Evolutionary conservation across 2,797 vertebrate species (phyloP), one percentile per base, ranked within the genome.

Genomic region (Argentina silus): DNA sequence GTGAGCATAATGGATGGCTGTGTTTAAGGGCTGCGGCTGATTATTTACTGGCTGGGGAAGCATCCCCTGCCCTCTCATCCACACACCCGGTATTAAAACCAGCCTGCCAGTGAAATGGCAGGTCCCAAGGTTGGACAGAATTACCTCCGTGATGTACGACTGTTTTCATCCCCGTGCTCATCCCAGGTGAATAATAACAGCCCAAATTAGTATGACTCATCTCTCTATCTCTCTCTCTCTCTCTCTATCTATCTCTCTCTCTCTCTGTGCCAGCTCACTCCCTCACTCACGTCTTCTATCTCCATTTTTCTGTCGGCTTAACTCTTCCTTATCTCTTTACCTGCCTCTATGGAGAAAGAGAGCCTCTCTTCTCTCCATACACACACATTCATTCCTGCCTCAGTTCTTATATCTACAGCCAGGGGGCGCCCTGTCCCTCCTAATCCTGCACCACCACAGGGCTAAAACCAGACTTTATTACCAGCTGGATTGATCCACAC

Each of bases 191-290:
- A 87, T 83, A 84, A 90, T 89, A 89, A 87, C 82, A 74, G 81
- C 71, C 72, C 78, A 82, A 90, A 91, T 90, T 86, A 90, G 81
- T 82, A 85, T 88, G 85, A 92, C 73, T 90, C 83, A 89, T 90
- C 82, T 86, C 68, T 83, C 78, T 81, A 78, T 82, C 70, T 77
- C 62, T 83, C 57, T 74, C 69, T 78, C 72, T 79, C 55, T 77
- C 73, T 62, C 83, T 53, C 77, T 59, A 42, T 55, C 66, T 83
- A 77, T 70, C 67, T 42, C 70, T 78, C 72, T 75, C 73, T 74
- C 82, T 86, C 55, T 42, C 56, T 66, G 43, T 17, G 27, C 27
- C 27, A 36, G 27, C 75, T 19, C 79, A 75, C 75, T 70, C 61
- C 3, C 51, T 67, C 15, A 67, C 73, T 80, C 72, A 69, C 65